Conservation (phyloP, 1,140 invertebrate species). For the Drosophila willistoni region DNA sequence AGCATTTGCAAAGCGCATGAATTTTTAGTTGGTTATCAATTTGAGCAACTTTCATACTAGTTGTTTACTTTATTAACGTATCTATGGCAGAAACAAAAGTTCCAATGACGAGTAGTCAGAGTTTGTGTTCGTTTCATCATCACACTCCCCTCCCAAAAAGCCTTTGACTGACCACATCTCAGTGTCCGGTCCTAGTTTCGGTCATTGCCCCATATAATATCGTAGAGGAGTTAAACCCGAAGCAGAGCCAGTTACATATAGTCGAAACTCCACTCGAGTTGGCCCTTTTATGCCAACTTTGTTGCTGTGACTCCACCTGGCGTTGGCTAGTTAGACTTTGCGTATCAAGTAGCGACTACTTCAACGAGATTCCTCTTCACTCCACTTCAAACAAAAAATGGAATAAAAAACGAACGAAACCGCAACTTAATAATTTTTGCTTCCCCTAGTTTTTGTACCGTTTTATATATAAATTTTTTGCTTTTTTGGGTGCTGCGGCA, state of each 20-base stretch:
- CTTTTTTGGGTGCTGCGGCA: constrained; percentile 57
- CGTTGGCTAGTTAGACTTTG: constrained; percentile 33
- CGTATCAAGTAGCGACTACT: constrained; percentile 5
- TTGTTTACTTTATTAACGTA: too few species aligned
- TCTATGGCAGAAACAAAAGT: too few species aligned
- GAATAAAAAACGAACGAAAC: constrained; percentile 34
- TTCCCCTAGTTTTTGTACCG: constrained; percentile 32
- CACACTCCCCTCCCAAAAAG: too few species aligned
- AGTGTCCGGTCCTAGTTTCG: not conserved
- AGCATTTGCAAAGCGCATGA: too few species aligned
- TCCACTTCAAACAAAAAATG: constrained; percentile 3
- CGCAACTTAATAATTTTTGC: constrained; percentile 75
- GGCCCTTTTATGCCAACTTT: constrained; percentile 51
- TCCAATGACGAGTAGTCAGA: too few species aligned
- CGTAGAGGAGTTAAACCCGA: constrained; percentile 12
- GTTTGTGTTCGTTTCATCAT: too few species aligned
- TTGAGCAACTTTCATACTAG: too few species aligned
- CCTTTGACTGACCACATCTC: not conserved
- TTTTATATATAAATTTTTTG: constrained; percentile 41
- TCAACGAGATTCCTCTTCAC: constrained; percentile 37
- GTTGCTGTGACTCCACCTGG: constrained; percentile 24
- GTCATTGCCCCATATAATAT: constrained; percentile 42
- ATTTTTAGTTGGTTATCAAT: too few species aligned
- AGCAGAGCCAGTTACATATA: constrained; percentile 6
- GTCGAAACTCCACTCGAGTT: constrained; percentile 43